Percentiles rank a stretch among this genome's conserved stretches.
phyloP scores from a whole-genome alignment of 2,113 vertebrate species.

The Craseonycteris thonglongyai region DNA sequence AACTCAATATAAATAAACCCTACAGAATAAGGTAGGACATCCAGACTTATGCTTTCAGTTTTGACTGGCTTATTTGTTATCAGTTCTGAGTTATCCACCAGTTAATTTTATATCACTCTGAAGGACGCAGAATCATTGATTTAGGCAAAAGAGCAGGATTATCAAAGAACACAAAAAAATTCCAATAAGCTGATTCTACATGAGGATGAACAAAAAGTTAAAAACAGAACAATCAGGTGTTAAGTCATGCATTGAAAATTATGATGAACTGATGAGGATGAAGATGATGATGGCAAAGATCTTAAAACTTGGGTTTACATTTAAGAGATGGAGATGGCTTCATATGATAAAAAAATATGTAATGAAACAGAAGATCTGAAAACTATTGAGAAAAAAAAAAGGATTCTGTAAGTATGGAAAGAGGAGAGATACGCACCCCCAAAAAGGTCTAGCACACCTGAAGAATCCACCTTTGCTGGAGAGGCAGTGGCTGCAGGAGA shows the following conservation, averaged over 20 bases:
- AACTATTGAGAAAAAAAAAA: neutral
- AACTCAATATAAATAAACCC: neutral
- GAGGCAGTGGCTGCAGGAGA: slow-evolving; percentile 86
- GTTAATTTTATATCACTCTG: neutral
- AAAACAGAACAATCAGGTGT: neutral
- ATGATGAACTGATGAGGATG: neutral
- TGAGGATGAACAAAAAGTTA: neutral
- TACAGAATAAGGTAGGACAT: neutral
- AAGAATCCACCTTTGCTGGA: slow-evolving; percentile 89
- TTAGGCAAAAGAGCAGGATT: slow-evolving; percentile 33
- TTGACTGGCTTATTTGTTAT: neutral
- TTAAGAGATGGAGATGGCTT: neutral
- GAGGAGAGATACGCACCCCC: slow-evolving; percentile 89
- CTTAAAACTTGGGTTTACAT: neutral
- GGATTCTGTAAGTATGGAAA: slow-evolving; percentile 63
- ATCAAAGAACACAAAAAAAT: neutral
- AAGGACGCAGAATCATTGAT: slow-evolving; percentile 7
- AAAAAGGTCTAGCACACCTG: slow-evolving; percentile 95
- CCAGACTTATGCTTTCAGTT: neutral
- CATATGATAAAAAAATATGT: neutral
- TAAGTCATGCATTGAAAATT: neutral
- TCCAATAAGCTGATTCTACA: neutral
- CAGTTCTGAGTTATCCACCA: neutral
- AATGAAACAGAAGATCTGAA: neutral
- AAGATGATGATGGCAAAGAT: neutral